These are phyloP conservation scores for Nymphalis urticae DNA, from an alignment of 2,888 invertebrate genomes.

Conservation along the genomic window DNA sequence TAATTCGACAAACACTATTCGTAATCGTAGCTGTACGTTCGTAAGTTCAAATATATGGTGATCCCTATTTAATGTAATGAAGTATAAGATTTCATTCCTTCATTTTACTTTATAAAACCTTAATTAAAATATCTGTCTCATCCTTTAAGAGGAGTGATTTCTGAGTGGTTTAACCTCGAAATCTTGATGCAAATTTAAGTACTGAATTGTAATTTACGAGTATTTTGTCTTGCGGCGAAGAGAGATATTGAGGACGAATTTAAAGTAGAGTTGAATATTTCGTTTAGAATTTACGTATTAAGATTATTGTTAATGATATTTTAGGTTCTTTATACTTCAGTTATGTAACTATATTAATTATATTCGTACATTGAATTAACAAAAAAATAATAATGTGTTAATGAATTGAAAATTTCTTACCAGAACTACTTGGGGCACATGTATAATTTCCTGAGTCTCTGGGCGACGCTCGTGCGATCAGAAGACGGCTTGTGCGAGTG, in stretches of 20 bases:
- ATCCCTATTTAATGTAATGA: too few relatives aligned
- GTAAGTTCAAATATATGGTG: too few relatives aligned
- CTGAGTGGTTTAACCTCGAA: constrained; percentile 11
- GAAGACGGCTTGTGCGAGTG: constrained; percentile 90
- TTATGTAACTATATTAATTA: background rate
- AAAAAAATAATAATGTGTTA: too few relatives aligned
- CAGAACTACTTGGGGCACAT: constrained; percentile 91
- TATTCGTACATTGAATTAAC: too few relatives aligned
- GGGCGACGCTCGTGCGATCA: constrained; percentile 92
- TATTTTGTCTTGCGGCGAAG: constrained; percentile 3
- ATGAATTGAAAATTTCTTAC: constrained; percentile 51
- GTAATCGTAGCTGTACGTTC: too few relatives aligned
- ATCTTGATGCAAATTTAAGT: constrained; percentile 12
- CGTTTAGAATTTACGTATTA: background rate
- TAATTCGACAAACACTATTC: too few relatives aligned
- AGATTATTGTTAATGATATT: background rate
- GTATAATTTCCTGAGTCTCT: constrained; percentile 95
- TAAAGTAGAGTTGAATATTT: constrained; percentile 3
- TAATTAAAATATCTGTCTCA: constrained; percentile 17
- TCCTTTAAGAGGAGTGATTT: constrained; percentile 13
- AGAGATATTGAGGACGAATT: background rate
- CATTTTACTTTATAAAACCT: constrained; percentile 3
- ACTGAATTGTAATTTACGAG: constrained; percentile 19
- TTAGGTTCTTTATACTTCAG: background rate
- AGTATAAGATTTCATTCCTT: background rate